Evolutionary conservation across 2,888 invertebrate genomes (phyloP), one percentile per base, ranked within the genome.

Genomic region (Ormyrus labotus): DNA sequence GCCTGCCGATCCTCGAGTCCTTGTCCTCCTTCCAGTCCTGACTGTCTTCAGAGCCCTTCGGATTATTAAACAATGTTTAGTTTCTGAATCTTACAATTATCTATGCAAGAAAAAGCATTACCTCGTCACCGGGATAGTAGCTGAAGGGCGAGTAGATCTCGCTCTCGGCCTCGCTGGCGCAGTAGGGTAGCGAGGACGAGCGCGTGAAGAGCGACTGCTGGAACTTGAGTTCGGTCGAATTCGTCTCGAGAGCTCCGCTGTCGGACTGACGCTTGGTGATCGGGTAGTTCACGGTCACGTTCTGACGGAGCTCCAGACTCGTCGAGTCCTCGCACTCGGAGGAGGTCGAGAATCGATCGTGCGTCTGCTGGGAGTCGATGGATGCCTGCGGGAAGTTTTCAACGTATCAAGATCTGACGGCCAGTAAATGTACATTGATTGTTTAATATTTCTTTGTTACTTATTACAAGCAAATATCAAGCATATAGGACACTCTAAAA

Each of bases 141-240:
- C 95, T 95, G 90, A 96, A 96, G 0, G 96, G 96, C 8, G 96
- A 94, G 87, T 96, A 96, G 82, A 96, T 95, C 88, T 96, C 96
- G 75, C 96, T 96, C 90, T 96, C 96, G 76, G 94, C 93, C 90
- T 96, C 96, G 88, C 96, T 96, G 81, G 96, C 95, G 88, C 96
- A 96, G 90, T 96, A 96, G 6, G 96, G 96, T 69, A 96, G 92
- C 4, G 96, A 95, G 85, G 93, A 92, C 64, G 95, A 93, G 87
- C 95, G 92, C 82, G 92, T 92, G 85, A 93, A 93, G 76, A 87
- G 85, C 81, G 92, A 92, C 85, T 92, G 92, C 83, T 91, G 91
- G 87, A 93, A 93, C 90, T 94, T 94, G 82, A 93, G 92, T 86
- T 93, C 94, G 81, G 93, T 93, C n/a, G 58, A 51, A 13, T 90